phyloP scores from a whole-genome alignment of 2,113 vertebrate species.

The Columba janthina region DNA sequence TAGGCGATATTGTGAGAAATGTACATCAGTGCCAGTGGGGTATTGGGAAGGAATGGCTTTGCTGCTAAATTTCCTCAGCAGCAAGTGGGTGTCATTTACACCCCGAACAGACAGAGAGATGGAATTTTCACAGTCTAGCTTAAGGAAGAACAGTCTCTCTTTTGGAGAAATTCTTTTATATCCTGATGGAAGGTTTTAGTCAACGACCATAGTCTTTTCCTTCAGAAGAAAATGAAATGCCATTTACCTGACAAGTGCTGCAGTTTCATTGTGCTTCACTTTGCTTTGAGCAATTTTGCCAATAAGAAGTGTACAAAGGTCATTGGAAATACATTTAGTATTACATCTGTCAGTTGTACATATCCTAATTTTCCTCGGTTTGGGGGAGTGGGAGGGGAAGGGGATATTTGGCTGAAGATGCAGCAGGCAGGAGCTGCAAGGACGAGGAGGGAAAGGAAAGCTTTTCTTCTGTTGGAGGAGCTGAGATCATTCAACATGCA shows the following conservation, averaged over 20 bases:
- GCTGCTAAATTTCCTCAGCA: background rate
- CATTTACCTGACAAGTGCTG: background rate
- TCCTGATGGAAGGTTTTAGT: background rate
- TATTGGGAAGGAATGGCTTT: background rate
- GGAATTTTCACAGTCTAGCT: background rate
- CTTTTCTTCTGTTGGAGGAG: background rate
- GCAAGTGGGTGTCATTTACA: background rate
- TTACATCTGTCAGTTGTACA: background rate
- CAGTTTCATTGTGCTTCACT: background rate
- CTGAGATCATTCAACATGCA: background rate
- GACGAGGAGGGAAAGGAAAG: background rate
- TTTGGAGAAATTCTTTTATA: background rate
- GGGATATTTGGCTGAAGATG: background rate
- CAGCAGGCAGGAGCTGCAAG: background rate
- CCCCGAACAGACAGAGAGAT: background rate
- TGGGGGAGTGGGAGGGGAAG: background rate
- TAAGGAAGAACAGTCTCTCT: background rate
- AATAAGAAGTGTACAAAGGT: background rate
- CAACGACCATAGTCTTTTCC: background rate
- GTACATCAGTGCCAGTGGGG: background rate
- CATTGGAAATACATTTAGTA: background rate
- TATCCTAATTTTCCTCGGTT: background rate
- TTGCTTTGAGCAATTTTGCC: background rate
- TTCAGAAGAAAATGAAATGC: background rate
- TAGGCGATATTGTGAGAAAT: background rate